Evolutionary conservation across 2,797 vertebrate species (phyloP), one percentile per base, ranked within the genome.

Genomic region (Sebastes elongatus): DNA sequence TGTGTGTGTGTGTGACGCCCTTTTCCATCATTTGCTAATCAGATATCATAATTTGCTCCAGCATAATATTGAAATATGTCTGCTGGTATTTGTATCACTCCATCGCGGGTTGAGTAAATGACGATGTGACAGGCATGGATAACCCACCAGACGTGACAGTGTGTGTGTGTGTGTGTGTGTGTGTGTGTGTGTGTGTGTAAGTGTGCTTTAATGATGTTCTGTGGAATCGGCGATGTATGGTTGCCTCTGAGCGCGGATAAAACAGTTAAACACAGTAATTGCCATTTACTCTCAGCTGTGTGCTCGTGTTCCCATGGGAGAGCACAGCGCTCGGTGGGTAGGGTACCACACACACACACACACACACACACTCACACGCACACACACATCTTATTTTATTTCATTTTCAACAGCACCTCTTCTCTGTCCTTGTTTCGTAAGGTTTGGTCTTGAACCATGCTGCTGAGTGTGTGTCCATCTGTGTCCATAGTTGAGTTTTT

Each of bases 241-340:
- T 83, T 77, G 86, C 86, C 84, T 91, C 89, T 85, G 71, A 91
- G 91, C 71, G 57, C 69, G 32, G 84, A 90, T 93, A 90, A 93
- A 94, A 93, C 85, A 86, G 89, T 94, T 93, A 90, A 94, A 92
- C 89, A 89, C 88, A 89, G 90, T 94, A 94, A 95, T 93, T 93
- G 93, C 91, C 91, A 84, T 94, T 94, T 92, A 93, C 89, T 92
- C 94, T 92, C 92, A 93, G 92, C 89, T 93, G 90, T 78, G 86
- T 78, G 87, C 89, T 86, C 7, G 49, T 2, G 22, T 77, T 93
- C 93, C 90, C 93, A 78, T 65, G 93, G 89, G 94, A 90, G 83
- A 83, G 28, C 74, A 82, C 81, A 49, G 86, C 49, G 11, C 87
- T 91, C 82, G 71, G 52, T 69, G 76, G 80, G 74, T 66, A 49